Conservation (phyloP, 2,113 vertebrate species). For the Nesogale talazaci region DNA sequence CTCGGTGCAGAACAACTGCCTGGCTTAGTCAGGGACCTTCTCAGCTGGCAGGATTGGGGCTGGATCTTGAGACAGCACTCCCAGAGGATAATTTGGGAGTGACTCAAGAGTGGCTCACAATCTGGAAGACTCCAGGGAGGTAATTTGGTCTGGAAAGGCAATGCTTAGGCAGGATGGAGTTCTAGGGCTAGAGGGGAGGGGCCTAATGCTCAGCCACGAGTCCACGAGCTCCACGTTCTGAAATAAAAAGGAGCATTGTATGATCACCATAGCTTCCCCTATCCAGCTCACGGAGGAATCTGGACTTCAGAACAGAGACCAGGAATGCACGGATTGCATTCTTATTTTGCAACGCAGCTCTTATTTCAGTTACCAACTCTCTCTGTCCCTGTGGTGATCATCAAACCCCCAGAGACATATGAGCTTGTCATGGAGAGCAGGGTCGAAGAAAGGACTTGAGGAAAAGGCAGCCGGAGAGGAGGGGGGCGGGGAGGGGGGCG, state of each 20-base stretch:
- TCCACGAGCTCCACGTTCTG: neutral
- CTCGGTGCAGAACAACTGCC: neutral
- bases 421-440: slow-evolving; percentile 1
- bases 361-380: neutral
- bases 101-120: neutral
- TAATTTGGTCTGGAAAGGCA: neutral
- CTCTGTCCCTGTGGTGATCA: neutral
- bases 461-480: neutral
- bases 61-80: neutral
- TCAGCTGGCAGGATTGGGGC: neutral
- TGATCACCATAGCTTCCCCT: neutral
- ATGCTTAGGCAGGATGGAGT: neutral
- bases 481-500: neutral
- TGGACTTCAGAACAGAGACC: neutral
- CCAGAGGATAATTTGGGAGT: slow-evolving; percentile 34
- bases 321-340: neutral
- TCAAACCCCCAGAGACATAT: neutral
- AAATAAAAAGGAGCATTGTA: slow-evolving; percentile 19
- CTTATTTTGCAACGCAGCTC: too few species aligned
- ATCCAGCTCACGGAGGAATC: neutral
- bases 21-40: neutral
- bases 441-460: neutral
- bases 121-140: neutral
- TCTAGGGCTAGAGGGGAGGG: neutral
- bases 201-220: neutral